phyloP scores from a whole-genome alignment of 2,888 invertebrate genomes.

The Hyposoter dolosus region DNA sequence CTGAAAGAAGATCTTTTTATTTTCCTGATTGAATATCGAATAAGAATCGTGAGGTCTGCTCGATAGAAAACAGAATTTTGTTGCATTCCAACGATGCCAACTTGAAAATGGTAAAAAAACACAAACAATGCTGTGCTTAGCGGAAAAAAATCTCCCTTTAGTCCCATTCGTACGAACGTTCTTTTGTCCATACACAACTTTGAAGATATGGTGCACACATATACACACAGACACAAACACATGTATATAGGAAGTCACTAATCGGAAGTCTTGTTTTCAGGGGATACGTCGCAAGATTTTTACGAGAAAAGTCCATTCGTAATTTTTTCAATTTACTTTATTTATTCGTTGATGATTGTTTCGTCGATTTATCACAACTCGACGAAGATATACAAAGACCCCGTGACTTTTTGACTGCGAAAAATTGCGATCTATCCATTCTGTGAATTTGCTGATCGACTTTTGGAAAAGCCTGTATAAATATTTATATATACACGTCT shows the following conservation, averaged over 20 bases:
- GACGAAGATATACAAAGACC: background rate
- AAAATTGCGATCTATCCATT: background rate
- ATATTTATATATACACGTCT: slow-evolving; percentile 16
- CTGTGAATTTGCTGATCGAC: background rate
- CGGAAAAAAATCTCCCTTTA: background rate
- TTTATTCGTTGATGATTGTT: background rate
- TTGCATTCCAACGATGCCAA: too few species aligned
- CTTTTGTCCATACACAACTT: slow-evolving; percentile 13
- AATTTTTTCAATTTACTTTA: background rate
- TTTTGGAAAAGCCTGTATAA: slow-evolving; percentile 18
- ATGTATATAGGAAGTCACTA: background rate
- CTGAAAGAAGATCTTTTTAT: too few species aligned
- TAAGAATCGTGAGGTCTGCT: too few species aligned
- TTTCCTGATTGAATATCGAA: too few species aligned
- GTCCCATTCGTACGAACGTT: slow-evolving; percentile 6
- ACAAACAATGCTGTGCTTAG: background rate
- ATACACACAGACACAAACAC: background rate
- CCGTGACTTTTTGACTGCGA: background rate
- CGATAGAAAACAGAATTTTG: too few species aligned
- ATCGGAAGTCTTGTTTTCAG: background rate
- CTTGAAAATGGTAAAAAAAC: background rate
- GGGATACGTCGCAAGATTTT: slow-evolving; percentile 4
- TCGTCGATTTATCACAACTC: background rate
- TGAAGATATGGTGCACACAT: background rate
- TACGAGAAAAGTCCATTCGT: background rate